phyloP scores from a whole-genome alignment of 2,888 invertebrate species.

The Heliconius erato region DNA sequence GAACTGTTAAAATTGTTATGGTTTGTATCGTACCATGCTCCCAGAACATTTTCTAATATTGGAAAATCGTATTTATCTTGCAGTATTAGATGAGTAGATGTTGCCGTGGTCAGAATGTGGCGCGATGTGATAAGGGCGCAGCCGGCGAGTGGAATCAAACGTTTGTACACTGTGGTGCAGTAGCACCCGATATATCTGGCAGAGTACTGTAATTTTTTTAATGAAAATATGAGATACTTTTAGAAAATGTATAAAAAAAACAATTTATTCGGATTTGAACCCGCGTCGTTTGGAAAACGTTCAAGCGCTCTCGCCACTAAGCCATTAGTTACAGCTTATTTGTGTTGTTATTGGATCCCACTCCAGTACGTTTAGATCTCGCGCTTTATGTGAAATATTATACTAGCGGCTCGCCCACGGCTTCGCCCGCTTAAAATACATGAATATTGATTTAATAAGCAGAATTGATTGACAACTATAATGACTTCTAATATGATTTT shows the following conservation, averaged over 20 bases:
- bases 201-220: slow-evolving; percentile 53
- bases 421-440: too few relatives aligned
- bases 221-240: not conserved
- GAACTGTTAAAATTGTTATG: slow-evolving; percentile 56
- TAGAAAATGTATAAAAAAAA: not conserved
- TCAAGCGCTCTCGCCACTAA: not conserved
- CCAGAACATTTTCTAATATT: slow-evolving; percentile 57
- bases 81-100: slow-evolving; percentile 62
- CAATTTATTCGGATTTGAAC: not conserved
- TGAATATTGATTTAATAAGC: too few relatives aligned
- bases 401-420: too few relatives aligned
- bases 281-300: not conserved
- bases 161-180: slow-evolving; percentile 63
- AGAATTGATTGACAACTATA: too few relatives aligned
- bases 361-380: too few relatives aligned
- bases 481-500: too few relatives aligned
- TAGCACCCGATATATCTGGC: slow-evolving; percentile 58
- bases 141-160: slow-evolving; percentile 54
- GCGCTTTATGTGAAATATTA: too few relatives aligned
- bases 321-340: not conserved
- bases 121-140: slow-evolving; percentile 65
- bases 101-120: slow-evolving; percentile 68
- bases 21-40: slow-evolving; percentile 65
- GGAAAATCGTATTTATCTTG: slow-evolving; percentile 47
- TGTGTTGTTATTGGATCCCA: not conserved